Percentiles rank a stretch among this genome's conserved stretches.
Evolutionary conservation across 1,140 invertebrate species (phyloP).

Genomic region (Lepidurus apus): DNA sequence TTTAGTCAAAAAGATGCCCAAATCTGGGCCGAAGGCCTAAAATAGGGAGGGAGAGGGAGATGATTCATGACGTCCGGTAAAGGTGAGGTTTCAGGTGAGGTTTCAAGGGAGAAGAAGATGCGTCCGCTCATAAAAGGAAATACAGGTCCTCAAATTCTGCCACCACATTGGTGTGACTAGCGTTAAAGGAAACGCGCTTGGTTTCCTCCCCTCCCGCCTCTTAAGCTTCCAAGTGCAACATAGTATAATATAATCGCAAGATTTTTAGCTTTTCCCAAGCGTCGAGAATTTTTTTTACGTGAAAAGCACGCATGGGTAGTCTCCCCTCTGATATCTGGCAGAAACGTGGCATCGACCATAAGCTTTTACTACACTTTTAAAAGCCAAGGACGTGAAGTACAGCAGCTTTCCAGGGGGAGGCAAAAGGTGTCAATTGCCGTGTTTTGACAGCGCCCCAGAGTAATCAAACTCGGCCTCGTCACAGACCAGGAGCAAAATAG

Average conservation of each 20-base stretch:
- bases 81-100: background rate
- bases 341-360: background rate
- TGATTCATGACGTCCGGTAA: background rate
- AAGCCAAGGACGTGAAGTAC: background rate
- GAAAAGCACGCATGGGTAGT: slow-evolving; percentile 1
- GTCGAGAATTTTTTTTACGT: background rate
- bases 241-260: background rate
- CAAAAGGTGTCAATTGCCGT: background rate
- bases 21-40: background rate
- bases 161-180: background rate
- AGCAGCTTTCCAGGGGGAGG: background rate
- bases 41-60: background rate
- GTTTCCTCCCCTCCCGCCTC: background rate
- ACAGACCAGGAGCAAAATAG: background rate
- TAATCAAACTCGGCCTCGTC: background rate
- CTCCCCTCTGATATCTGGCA: background rate
- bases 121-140: background rate
- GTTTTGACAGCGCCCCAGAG: background rate
- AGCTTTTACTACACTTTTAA: too few species aligned
- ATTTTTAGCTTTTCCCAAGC: background rate
- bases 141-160: background rate
- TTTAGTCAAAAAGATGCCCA: background rate
- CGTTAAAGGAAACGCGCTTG: slow-evolving; percentile 3
- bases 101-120: background rate
- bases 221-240: background rate